Conservation (phyloP, 2,113 vertebrate genomes). For the Campylomormyrus tamandua region DNA sequence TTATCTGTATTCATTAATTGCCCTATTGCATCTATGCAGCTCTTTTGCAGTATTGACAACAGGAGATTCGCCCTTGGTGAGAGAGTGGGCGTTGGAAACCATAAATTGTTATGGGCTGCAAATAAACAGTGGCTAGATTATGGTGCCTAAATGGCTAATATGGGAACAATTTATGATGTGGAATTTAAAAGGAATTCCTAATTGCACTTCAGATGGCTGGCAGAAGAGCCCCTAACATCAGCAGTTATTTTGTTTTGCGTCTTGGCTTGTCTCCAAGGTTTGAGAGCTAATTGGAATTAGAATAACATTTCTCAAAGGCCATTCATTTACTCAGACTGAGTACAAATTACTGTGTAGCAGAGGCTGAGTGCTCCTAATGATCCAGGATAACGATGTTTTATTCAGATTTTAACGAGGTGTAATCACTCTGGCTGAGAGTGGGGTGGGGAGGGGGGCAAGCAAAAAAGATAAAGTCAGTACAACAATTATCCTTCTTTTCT, state of each 20-base stretch:
- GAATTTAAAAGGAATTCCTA: conserved; percentile 92
- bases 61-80: conserved; percentile 64
- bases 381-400: conserved; percentile 98
- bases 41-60: conserved; percentile 75
- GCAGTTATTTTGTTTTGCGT: conserved; percentile 86
- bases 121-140: conserved; percentile 94
- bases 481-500: conserved; percentile 88
- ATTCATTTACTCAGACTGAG: conserved; percentile 85
- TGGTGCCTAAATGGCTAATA: conserved; percentile 86
- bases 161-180: conserved; percentile 96
- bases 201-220: conserved; percentile 91
- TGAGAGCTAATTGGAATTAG: conserved; percentile 99
- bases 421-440: conserved; percentile 93
- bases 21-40: conserved; percentile 59
- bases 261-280: conserved; percentile 85
- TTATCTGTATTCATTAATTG: conserved; percentile 20
- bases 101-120: conserved; percentile 86
- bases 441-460: conserved; percentile 62
- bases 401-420: conserved; percentile 98
- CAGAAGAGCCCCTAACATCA: conserved; percentile 91
- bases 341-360: conserved; percentile 82
- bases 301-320: conserved; percentile 99
- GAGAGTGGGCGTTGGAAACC: conserved; percentile 69
- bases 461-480: conserved; percentile 82
- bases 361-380: conserved; percentile 92